Conservation (phyloP, 2,888 invertebrate species). For the Agapostemon virescens region DNA sequence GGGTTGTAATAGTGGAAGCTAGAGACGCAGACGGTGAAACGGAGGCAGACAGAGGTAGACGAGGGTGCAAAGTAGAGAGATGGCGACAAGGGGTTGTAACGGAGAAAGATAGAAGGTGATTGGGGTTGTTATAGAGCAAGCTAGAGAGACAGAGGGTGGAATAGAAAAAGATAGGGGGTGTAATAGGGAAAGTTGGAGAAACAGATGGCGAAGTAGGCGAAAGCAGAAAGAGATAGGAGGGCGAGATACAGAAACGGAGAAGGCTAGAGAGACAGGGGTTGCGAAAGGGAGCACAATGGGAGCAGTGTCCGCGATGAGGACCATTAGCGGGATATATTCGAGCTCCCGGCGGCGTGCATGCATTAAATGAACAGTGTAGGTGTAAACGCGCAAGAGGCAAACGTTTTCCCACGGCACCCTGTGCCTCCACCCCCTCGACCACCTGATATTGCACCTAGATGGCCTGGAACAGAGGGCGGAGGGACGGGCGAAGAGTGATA, state of each 20-base stretch:
- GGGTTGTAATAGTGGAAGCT: no score
- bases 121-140: not conserved
- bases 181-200: no score
- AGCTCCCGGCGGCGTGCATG: constrained; percentile 35
- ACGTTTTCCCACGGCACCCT: constrained; percentile 50
- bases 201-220: no score
- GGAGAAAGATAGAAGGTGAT: no score
- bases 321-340: constrained; percentile 64
- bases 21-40: no score
- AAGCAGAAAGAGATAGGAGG: no score
- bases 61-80: no score
- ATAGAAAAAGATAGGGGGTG: no score
- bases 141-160: no score
- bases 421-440: not conserved
- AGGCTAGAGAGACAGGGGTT: not conserved
- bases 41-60: no score
- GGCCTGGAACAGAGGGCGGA: not conserved
- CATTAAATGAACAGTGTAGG: constrained; percentile 57
- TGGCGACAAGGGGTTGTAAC: no score
- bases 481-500: not conserved
- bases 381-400: constrained; percentile 53
- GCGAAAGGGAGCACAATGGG: constrained; percentile 39
- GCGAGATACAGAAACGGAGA: constrained; percentile 11
- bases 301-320: constrained; percentile 59
- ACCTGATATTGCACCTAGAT: constrained; percentile 37